A percentile compares a stretch with the other conserved stretches of the same genome.
Evolutionary conservation across 2,113 vertebrate genomes (phyloP).

Genomic region (Psittacus erithacus): DNA sequence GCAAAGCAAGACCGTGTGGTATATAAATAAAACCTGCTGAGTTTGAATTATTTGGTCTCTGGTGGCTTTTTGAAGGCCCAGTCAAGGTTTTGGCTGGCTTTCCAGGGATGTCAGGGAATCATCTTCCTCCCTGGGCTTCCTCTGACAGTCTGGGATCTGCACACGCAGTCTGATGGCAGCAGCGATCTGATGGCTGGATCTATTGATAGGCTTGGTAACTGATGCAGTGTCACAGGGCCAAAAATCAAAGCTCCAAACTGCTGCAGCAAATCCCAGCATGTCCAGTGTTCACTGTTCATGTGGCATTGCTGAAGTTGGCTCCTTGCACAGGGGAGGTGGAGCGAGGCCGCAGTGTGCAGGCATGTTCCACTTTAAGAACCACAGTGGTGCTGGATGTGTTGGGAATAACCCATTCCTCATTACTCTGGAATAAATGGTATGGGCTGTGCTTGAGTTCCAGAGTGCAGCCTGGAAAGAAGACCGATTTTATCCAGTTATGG

Average conservation of each 20-base stretch:
- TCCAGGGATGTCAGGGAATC: background rate
- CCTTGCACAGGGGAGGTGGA: background rate
- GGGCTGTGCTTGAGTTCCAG: background rate
- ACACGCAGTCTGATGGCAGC: rapidly evolving
- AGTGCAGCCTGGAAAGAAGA: background rate
- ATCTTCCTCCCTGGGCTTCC: background rate
- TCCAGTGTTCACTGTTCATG: background rate
- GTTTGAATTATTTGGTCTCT: background rate
- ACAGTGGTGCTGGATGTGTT: rapidly evolving
- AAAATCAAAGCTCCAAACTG: background rate
- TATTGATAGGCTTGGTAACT: background rate
- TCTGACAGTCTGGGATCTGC: background rate
- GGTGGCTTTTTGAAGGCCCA: background rate
- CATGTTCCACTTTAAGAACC: rapidly evolving
- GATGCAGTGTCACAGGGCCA: background rate
- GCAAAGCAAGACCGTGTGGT: background rate
- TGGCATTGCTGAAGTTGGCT: rapidly evolving
- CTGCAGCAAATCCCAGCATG: background rate
- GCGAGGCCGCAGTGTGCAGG: rapidly evolving
- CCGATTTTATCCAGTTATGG: rapidly evolving
- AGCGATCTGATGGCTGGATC: background rate
- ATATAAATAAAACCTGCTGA: slow-evolving; percentile 52
- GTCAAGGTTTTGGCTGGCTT: background rate
- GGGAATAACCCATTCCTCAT: rapidly evolving
- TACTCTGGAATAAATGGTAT: rapidly evolving